Conservation (phyloP, 2,888 invertebrate species). For the Amblyjoppa proteus region DNA sequence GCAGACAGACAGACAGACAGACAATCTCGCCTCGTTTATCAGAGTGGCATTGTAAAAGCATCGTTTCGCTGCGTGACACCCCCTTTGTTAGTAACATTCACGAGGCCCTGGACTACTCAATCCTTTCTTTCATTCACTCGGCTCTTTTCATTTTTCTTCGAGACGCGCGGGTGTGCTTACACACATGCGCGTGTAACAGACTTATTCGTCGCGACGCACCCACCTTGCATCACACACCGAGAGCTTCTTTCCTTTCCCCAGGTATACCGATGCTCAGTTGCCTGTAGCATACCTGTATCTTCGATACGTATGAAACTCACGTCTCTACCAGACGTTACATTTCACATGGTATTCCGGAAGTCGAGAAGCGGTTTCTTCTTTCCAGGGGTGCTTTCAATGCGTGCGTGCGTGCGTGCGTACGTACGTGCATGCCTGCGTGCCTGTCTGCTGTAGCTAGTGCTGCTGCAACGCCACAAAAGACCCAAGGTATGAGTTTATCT, state of each 20-base stretch:
- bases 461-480: conserved; percentile 34
- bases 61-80: conserved; percentile 82
- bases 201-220: conserved; percentile 66
- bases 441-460: conserved; percentile 1
- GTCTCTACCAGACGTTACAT: conserved; percentile 67
- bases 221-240: conserved; percentile 54
- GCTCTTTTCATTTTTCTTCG: conserved; percentile 81
- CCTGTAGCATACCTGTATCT: conserved; percentile 47
- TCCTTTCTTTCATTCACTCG: conserved; percentile 82
- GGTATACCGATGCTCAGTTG: conserved; percentile 47
- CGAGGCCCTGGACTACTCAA: conserved; percentile 81
- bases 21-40: conserved; percentile 84
- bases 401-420: conserved; percentile 44
- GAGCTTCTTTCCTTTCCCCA: conserved; percentile 48
- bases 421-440: conserved; percentile 47
- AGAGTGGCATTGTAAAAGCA: conserved; percentile 82
- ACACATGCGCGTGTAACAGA: conserved; percentile 19
- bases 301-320: conserved; percentile 64
- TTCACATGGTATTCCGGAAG: conserved; percentile 69
- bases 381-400: conserved; percentile 36
- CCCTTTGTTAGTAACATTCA: conserved; percentile 83
- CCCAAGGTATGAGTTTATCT: conserved; percentile 11
- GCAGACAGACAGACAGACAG: conserved; percentile 77
- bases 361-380: conserved; percentile 56
- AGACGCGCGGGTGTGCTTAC: conserved; percentile 49